Evolutionary conservation across 2,113 vertebrate species (phyloP).

Genomic region (Hylia prasina): DNA sequence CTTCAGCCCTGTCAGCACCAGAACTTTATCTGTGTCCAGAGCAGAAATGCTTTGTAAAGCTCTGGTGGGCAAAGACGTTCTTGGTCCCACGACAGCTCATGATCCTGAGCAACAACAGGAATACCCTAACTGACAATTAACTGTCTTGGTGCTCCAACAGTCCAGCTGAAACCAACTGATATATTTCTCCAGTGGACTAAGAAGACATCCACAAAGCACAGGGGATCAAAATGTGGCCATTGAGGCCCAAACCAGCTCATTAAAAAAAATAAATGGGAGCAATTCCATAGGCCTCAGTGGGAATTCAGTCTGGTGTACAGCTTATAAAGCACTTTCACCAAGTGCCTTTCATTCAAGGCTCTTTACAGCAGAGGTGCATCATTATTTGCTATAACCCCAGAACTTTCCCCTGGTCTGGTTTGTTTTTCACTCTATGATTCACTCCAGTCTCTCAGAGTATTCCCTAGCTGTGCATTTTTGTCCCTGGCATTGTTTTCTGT

Average conservation of each 20-base stretch:
- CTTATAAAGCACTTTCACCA: not conserved
- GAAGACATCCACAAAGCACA: not conserved
- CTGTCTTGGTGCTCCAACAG: not conserved
- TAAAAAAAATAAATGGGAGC: constrained; percentile 14
- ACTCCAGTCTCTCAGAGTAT: not conserved
- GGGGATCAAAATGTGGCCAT: not conserved
- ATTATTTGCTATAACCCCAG: constrained; percentile 15
- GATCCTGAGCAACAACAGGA: not conserved
- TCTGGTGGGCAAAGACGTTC: not conserved
- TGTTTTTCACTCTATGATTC: constrained; percentile 4
- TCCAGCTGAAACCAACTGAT: not conserved
- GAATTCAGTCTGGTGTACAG: not conserved
- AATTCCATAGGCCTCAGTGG: not conserved
- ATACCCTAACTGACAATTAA: not conserved
- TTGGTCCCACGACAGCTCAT: not conserved
- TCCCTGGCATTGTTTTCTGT: constrained; percentile 24
- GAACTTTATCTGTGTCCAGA: fast-evolving
- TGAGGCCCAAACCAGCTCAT: not conserved
- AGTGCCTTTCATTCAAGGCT: not conserved
- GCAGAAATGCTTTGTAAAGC: not conserved
- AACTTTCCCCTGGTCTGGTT: not conserved
- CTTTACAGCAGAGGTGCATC: not conserved
- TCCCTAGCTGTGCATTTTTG: not conserved
- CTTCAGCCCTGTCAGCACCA: not conserved
- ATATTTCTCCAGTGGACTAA: not conserved